These are phyloP conservation scores for Amiota minor DNA, from an alignment of 2,888 invertebrate genomes.

Conservation along the genomic window DNA sequence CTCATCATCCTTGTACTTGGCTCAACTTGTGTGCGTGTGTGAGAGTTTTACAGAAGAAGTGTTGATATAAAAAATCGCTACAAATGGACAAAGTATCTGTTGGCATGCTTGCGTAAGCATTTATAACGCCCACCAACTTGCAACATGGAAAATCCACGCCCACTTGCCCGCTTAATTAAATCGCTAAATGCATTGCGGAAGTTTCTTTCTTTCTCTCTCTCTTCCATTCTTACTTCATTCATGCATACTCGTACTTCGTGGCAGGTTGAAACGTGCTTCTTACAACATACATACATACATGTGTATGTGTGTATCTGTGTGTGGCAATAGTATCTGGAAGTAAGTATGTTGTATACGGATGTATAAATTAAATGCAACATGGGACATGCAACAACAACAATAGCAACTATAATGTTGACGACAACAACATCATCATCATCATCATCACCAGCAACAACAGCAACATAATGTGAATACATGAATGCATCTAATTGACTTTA, in stretches of 20 bases:
- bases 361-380: slow-evolving; percentile 15
- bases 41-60: too few species aligned
- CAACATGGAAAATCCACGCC: slow-evolving; percentile 34
- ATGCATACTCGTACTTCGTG: too few species aligned
- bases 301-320: not conserved
- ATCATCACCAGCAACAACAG: not conserved
- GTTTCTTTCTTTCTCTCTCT: slow-evolving; percentile 30
- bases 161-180: slow-evolving; percentile 61
- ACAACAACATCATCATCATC: too few species aligned
- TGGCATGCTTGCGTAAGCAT: slow-evolving; percentile 13
- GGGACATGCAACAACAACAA: not conserved
- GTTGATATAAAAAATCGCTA: too few species aligned
- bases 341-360: not conserved
- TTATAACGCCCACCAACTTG: slow-evolving; percentile 10
- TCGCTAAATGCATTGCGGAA: slow-evolving; percentile 56
- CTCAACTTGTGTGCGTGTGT: too few species aligned
- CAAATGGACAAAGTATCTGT: not conserved
- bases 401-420: not conserved
- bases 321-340: not conserved
- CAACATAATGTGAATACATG: not conserved
- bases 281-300: not conserved
- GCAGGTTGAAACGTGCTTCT: slow-evolving; percentile 9
- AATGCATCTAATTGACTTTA: slow-evolving; percentile 12
- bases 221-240: not conserved
- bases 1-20: too few species aligned